Evolutionary conservation across 2,888 invertebrate genomes (phyloP), one percentile per base, ranked within the genome.

Genomic region (Phortica okadai): DNA sequence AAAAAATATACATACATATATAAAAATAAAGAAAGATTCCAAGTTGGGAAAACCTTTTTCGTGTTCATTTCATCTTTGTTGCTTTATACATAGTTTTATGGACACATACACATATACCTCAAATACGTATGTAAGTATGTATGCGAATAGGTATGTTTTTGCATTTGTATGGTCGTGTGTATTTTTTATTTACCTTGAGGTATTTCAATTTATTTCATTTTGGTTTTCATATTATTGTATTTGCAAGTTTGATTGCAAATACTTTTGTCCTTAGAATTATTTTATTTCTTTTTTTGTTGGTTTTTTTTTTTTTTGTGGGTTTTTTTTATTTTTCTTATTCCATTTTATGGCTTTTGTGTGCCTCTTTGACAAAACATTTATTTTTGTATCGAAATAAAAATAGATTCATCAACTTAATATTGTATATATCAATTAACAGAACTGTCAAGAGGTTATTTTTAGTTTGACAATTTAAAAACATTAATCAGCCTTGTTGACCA

Each of bases 171-270:
- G 59, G 69, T 73, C 75, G 69, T 33, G 33, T 74, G 66, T 70
- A 79, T 33, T 79, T 78, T 73, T 83, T 84, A 85, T 85, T 88
- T 88, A 86, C 88, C 88, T 85, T 85, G 83, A 83, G 88, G 85
- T 88, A 85, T 85, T 85, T 85, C 88, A 85, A 86, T 85, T 85
- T 88, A 85, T 85, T 88, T 88, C 87, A 88, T 88, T 88, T 85
- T 88, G 87, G 85, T 85, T 85, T 86, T 86, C 87, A 88, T 85
- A 85, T 88, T 85, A 85, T 85, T 85, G 88, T 85, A 86, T 85
- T 85, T 85, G 85, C 88, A 85, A 85, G 86, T 85, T 85, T 85
- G 25, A 25, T 62, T 62, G 62, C 62, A 62, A 11, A 62, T 62
- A 10, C 16, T 62, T 62, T 62, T 62, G 62, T 25, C 21, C 16